Evolutionary conservation across 2,113 vertebrate genomes (phyloP).

Genomic region (Prionailurus viverrinus): DNA sequence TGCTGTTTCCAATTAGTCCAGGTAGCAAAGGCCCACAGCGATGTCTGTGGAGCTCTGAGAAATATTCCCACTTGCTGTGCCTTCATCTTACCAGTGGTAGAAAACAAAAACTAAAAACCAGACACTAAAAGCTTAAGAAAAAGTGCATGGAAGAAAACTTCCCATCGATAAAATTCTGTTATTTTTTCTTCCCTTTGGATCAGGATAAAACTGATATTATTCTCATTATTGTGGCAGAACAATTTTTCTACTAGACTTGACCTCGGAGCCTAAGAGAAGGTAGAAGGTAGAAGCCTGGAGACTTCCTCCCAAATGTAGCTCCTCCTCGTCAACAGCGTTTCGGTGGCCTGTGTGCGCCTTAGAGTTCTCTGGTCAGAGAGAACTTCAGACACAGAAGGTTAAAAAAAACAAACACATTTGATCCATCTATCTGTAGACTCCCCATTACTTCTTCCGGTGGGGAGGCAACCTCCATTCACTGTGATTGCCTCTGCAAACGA

Average conservation of each 20-base stretch:
- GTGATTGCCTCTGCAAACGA: background rate
- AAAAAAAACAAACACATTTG: background rate
- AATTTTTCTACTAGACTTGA: background rate
- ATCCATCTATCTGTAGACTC: background rate
- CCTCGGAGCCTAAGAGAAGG: background rate
- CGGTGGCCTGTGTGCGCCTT: background rate
- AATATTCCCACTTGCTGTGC: background rate
- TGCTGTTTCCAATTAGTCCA: background rate
- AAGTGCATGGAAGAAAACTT: background rate
- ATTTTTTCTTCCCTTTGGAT: conserved; percentile 12
- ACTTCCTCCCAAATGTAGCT: background rate
- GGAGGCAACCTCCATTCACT: background rate
- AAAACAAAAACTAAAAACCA: background rate
- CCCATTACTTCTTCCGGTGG: background rate
- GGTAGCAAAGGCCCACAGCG: background rate
- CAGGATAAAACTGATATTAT: conserved; percentile 5
- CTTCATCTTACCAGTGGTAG: background rate
- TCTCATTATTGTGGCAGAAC: background rate
- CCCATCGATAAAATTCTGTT: background rate
- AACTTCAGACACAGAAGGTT: background rate
- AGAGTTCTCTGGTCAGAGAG: background rate
- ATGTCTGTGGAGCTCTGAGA: background rate
- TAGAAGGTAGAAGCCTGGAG: background rate
- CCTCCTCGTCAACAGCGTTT: background rate
- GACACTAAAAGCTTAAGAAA: background rate